These are phyloP conservation scores for Macrotrachela quadricornifera DNA, from an alignment of 1,140 invertebrate species.

Conservation along the genomic window DNA sequence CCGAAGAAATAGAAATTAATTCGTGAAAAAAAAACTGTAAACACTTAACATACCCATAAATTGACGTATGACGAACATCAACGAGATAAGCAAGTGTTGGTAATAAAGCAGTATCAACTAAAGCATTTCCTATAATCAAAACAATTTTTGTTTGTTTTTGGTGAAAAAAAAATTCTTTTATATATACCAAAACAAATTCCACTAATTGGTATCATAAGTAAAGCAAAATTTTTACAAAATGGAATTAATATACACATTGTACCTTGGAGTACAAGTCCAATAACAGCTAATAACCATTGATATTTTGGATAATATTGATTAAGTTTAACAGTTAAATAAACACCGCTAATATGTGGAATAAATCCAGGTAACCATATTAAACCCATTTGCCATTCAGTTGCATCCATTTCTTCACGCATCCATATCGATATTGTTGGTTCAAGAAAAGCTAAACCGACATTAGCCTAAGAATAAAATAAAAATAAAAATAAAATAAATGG, in stretches of 20 bases:
- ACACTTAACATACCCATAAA: slow-evolving; percentile 38
- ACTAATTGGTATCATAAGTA: slow-evolving; percentile 85
- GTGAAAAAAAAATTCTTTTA: no score
- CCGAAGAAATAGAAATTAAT: no score
- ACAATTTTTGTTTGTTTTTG: no score
- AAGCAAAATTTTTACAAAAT: slow-evolving; percentile 66
- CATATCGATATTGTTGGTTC: slow-evolving; percentile 95
- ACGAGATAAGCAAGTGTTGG: slow-evolving; percentile 89
- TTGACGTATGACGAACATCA: slow-evolving; percentile 78
- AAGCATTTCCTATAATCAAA: slow-evolving; percentile 33
- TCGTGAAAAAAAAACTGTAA: no score
- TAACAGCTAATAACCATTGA: slow-evolving; percentile 84
- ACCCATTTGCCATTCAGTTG: slow-evolving; percentile 90
- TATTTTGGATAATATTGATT: slow-evolving; percentile 75
- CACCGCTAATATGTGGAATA: slow-evolving; percentile 88
- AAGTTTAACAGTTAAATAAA: slow-evolving; percentile 83
- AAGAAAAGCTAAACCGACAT: slow-evolving; percentile 87
- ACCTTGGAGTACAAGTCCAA: slow-evolving; percentile 80
- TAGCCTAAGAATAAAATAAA: slow-evolving; percentile 36
- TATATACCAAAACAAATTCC: slow-evolving; percentile 97
- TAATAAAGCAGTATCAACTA: slow-evolving; percentile 88
- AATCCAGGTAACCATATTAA: slow-evolving; percentile 98
- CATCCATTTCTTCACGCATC: slow-evolving; percentile 84
- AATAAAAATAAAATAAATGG: no score
- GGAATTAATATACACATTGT: slow-evolving; percentile 85